Evolutionary conservation across 2,888 invertebrate genomes (phyloP).

Genomic region (Polymixis flavicincta): DNA sequence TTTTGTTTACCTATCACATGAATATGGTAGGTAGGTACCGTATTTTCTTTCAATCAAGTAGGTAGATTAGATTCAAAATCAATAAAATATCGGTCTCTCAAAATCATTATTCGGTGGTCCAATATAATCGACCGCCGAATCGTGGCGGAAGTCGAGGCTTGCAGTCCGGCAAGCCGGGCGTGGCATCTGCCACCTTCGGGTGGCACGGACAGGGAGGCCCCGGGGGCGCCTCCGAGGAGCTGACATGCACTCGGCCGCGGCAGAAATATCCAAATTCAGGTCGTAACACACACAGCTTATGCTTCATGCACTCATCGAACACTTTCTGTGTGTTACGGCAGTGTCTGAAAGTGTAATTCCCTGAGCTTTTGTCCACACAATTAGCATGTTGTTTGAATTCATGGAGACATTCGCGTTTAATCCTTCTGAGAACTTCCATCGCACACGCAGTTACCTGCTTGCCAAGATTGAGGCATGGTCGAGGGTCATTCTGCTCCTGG

Average conservation of each 20-base stretch:
- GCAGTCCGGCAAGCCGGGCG: conserved; percentile 92
- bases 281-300: conserved; percentile 94
- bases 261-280: conserved; percentile 96
- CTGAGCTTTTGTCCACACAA: conserved; percentile 94
- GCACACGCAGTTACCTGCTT: conserved; percentile 97
- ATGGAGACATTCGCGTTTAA: conserved; percentile 94
- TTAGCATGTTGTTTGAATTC: conserved; percentile 96
- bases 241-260: conserved; percentile 92
- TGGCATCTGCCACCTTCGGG: conserved; percentile 91
- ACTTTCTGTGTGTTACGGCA: conserved; percentile 96
- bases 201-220: conserved; percentile 88
- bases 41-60: not conserved
- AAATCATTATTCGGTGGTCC: conserved; percentile 37
- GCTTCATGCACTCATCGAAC: conserved; percentile 95
- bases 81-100: not conserved
- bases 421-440: conserved; percentile 94
- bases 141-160: conserved; percentile 91
- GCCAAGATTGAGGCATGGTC: conserved; percentile 96
- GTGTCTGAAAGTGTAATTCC: conserved; percentile 90
- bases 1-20: too few species aligned
- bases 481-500: conserved; percentile 95
- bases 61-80: not conserved
- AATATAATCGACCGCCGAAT: conserved; percentile 91
- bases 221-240: conserved; percentile 90
- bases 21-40: not conserved